phyloP scores from a whole-genome alignment of 2,888 invertebrate genomes.

The Drosophila falleni region DNA sequence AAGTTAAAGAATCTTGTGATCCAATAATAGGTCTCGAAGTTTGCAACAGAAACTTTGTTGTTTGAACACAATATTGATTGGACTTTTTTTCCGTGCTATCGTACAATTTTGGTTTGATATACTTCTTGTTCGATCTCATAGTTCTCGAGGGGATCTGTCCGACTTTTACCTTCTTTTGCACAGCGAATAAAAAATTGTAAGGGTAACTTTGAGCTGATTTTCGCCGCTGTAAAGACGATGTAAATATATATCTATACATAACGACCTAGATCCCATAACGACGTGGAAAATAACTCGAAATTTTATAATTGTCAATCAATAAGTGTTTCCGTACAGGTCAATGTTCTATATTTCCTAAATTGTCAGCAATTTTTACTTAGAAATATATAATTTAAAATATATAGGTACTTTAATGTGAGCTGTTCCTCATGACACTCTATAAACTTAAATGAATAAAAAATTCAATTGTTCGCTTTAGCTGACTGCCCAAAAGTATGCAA shows the following conservation, averaged over 20 bases:
- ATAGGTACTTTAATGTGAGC: not conserved
- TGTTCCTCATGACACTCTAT: constrained; percentile 3
- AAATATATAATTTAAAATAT: not conserved
- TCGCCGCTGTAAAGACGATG: constrained; percentile 2
- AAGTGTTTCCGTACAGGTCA: not conserved
- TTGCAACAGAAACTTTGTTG: not conserved
- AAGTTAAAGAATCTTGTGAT: not conserved
- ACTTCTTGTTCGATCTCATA: not conserved
- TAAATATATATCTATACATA: constrained; percentile 5
- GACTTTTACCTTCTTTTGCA: constrained; percentile 6
- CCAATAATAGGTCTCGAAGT: not conserved
- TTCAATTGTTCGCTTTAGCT: not conserved
- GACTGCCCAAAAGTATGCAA: constrained; percentile 8
- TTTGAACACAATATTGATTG: constrained; percentile 6
- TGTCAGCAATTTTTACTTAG: not conserved
- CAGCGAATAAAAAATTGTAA: constrained; percentile 18
- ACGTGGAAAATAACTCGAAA: not conserved
- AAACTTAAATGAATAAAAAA: not conserved
- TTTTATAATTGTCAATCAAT: not conserved
- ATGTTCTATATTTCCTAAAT: not conserved
- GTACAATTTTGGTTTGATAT: not conserved
- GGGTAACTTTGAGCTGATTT: constrained; percentile 10
- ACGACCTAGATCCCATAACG: not conserved
- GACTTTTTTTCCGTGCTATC: not conserved
- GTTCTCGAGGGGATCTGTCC: not conserved